These are phyloP conservation scores for Sinonovacula constricta DNA, from an alignment of 1,140 invertebrate species.

Conservation along the genomic window DNA sequence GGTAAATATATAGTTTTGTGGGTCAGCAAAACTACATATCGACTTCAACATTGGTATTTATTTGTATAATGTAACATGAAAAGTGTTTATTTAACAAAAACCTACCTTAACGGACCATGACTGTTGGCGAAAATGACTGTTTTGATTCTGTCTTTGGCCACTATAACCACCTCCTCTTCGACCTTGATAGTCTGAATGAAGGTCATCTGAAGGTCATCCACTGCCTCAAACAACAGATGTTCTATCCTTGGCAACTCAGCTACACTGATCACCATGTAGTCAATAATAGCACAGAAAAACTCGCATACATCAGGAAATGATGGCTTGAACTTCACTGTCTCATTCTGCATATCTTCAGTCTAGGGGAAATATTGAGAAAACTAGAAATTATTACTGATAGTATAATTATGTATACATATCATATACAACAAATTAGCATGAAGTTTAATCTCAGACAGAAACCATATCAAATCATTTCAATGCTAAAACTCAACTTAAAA, in stretches of 20 bases:
- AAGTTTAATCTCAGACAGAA: too few relatives aligned
- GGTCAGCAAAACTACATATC: too few relatives aligned
- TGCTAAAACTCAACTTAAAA: too few relatives aligned
- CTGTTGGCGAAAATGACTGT: conserved; percentile 82
- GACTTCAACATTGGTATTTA: too few relatives aligned
- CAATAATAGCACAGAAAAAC: conserved; percentile 74
- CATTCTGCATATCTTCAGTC: conserved; percentile 68
- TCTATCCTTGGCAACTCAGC: conserved; percentile 73
- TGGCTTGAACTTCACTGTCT: conserved; percentile 71
- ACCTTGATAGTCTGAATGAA: conserved; percentile 68
- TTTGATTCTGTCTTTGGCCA: conserved; percentile 79
- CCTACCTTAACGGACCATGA: conserved; percentile 82
- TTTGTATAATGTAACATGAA: too few relatives aligned
- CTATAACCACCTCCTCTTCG: conserved; percentile 72
- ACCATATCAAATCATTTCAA: too few relatives aligned
- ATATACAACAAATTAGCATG: too few relatives aligned
- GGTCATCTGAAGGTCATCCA: conserved; percentile 66
- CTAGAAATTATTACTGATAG: too few relatives aligned
- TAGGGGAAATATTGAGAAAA: too few relatives aligned
- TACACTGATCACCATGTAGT: conserved; percentile 74
- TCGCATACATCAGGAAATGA: conserved; percentile 71
- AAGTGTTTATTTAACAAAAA: too few relatives aligned
- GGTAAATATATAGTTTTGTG: too few relatives aligned
- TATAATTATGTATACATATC: too few relatives aligned
- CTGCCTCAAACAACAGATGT: conserved; percentile 69